Conservation (phyloP, 2,888 invertebrate species). For the Dilophus febrilis region DNA sequence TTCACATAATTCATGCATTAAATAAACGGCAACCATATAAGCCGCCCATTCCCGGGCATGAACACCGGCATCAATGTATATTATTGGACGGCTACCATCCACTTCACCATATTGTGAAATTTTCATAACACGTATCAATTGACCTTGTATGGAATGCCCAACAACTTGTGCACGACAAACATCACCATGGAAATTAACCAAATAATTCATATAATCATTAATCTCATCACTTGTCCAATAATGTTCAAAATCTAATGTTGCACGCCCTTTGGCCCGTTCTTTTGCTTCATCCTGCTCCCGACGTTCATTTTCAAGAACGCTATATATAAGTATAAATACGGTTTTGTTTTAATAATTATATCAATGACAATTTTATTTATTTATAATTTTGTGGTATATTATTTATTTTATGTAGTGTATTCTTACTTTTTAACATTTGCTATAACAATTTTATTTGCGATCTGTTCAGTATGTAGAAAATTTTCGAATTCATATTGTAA, state of each 20-base stretch:
- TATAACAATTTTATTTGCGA: neutral
- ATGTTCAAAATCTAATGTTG: conserved; percentile 2
- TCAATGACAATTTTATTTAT: too few relatives aligned
- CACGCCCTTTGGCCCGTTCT: neutral
- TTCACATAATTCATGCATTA: conserved; percentile 39
- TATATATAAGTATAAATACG: too few relatives aligned
- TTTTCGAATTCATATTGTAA: neutral
- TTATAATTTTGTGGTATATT: too few relatives aligned
- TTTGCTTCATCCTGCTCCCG: neutral
- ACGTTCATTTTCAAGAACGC: neutral
- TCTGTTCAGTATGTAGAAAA: neutral
- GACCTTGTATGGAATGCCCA: conserved; percentile 38
- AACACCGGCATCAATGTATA: conserved; percentile 38
- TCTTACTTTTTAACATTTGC: conserved; percentile 2
- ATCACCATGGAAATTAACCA: conserved; percentile 31
- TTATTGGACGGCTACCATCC: conserved; percentile 33
- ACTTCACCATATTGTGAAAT: conserved; percentile 38
- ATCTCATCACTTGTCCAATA: conserved; percentile 28
- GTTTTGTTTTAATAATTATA: too few relatives aligned
- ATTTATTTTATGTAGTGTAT: too few relatives aligned
- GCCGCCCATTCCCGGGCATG: conserved; percentile 56
- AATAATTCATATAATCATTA: conserved; percentile 30
- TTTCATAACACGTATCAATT: conserved; percentile 37
- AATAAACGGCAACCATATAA: conserved; percentile 38
- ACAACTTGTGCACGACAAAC: conserved; percentile 33